Percentiles rank a stretch among this genome's conserved stretches.
phyloP scores from a whole-genome alignment of 2,113 vertebrate species.

The Antechinus stuartii region DNA sequence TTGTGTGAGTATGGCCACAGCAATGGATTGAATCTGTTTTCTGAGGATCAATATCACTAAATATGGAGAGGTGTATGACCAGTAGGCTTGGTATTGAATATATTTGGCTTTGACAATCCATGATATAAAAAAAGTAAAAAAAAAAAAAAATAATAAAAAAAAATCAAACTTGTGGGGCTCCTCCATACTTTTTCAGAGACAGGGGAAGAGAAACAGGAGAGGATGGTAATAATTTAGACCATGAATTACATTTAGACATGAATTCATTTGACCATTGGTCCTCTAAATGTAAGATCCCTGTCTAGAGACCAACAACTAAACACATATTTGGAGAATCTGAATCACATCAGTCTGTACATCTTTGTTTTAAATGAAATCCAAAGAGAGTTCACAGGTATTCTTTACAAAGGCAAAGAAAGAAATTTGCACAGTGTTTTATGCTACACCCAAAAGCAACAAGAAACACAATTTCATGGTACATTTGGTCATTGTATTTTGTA shows the following conservation, averaged over 20 bases:
- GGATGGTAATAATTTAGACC: not conserved
- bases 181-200: not conserved
- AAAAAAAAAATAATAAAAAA: not conserved
- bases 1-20: not conserved
- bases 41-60: not conserved
- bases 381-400: not conserved
- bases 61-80: not conserved
- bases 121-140: not conserved
- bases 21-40: not conserved
- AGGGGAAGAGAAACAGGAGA: not conserved
- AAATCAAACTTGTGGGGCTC: not conserved
- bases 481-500: not conserved
- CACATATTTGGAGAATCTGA: not conserved
- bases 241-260: not conserved
- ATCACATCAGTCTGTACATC: not conserved
- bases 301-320: not conserved
- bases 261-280: not conserved
- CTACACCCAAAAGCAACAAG: not conserved
- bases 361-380: not conserved
- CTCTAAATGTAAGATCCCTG: not conserved
- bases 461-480: not conserved
- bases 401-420: not conserved
- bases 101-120: not conserved
- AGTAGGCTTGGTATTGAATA: not conserved
- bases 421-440: not conserved